Evolutionary conservation across 2,888 invertebrate species (phyloP).

Genomic region (Hemicrepidius hirtus): DNA sequence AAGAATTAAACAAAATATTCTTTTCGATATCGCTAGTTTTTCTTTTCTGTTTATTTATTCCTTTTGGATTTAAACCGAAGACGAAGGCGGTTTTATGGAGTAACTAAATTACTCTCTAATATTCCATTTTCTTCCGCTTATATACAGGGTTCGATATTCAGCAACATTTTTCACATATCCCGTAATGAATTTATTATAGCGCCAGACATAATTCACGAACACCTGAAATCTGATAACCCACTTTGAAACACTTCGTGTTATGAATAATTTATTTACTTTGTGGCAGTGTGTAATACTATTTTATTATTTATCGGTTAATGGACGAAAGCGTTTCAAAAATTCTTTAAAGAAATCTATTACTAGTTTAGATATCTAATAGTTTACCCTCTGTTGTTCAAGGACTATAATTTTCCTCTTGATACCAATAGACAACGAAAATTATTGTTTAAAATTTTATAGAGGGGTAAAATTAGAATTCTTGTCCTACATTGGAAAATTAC

Average conservation of each 20-base stretch:
- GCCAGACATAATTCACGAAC: constrained; percentile 45
- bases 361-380: no score
- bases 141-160: constrained; percentile 30
- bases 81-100: neutral
- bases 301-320: constrained; percentile 50
- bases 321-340: constrained; percentile 43
- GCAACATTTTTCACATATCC: constrained; percentile 36
- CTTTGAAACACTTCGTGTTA: constrained; percentile 51
- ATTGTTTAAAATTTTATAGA: no score
- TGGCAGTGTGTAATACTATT: constrained; percentile 47
- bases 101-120: constrained; percentile 6
- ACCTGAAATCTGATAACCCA: constrained; percentile 51
- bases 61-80: neutral
- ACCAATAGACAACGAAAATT: no score
- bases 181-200: constrained; percentile 45
- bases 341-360: constrained; percentile 30
- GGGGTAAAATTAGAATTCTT: no score
- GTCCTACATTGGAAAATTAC: no score
- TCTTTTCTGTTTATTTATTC: neutral
- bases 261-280: constrained; percentile 53
- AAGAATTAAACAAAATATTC: no score
- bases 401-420: no score
- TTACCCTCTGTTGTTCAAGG: no score
- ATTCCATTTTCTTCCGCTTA: constrained; percentile 20
- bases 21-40: no score